Conservation (phyloP, 2,797 vertebrate species). For the Silurus aristotelis region DNA sequence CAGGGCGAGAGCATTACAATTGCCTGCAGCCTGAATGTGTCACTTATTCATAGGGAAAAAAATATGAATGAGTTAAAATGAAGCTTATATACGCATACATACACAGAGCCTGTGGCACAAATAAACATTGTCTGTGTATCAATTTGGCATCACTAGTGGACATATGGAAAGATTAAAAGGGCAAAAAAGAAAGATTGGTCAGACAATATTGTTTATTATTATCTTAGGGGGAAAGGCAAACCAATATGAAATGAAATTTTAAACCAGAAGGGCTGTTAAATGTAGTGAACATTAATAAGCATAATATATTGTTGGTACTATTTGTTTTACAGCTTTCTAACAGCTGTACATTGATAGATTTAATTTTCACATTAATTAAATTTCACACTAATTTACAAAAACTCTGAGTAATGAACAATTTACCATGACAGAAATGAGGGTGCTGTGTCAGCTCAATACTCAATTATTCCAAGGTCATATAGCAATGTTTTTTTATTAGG, state of each 20-base stretch:
- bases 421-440: background rate
- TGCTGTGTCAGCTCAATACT: background rate
- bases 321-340: background rate
- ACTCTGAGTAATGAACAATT: background rate
- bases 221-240: background rate
- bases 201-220: background rate
- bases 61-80: conserved; percentile 50
- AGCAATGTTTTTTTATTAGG: background rate
- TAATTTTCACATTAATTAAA: background rate
- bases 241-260: background rate
- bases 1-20: conserved; percentile 51
- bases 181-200: conserved; percentile 1
- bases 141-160: conserved; percentile 15
- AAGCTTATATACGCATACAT: conserved; percentile 25
- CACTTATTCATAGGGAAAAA: conserved; percentile 43
- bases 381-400: background rate
- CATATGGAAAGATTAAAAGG: background rate
- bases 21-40: conserved; percentile 50
- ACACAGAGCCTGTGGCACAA: conserved; percentile 11
- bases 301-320: background rate
- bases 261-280: background rate
- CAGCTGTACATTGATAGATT: background rate
- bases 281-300: background rate
- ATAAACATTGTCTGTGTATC: conserved; percentile 21
- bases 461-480: background rate